Percentiles rank a stretch among this genome's conserved stretches.
Evolutionary conservation across 1,140 invertebrate species (phyloP).

Genomic region (Palaemon carinicauda): DNA sequence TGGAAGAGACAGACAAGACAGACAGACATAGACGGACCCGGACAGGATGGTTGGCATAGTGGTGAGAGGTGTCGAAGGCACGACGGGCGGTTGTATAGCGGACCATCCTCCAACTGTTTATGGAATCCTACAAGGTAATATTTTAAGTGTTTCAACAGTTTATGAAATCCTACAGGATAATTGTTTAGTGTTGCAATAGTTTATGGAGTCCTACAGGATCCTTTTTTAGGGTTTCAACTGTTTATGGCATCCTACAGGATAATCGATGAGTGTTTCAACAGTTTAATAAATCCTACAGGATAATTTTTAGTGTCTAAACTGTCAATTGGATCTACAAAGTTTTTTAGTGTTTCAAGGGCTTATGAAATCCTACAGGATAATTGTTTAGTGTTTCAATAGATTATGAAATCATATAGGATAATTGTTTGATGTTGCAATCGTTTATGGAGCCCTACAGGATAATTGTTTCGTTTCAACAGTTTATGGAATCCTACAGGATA

Average conservation of each 20-base stretch:
- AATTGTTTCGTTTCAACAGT: too few relatives aligned
- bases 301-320: not conserved
- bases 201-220: too few relatives aligned
- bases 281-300: too few relatives aligned
- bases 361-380: too few relatives aligned
- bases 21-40: not conserved
- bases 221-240: too few relatives aligned
- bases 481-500: too few relatives aligned
- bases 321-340: not conserved
- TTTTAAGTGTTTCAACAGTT: not conserved
- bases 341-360: not conserved
- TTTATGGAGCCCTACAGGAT: not conserved
- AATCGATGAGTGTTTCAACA: too few relatives aligned
- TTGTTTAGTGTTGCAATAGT: too few relatives aligned
- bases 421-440: not conserved
- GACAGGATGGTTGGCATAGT: not conserved
- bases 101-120: conserved; percentile 11
- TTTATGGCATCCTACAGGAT: too few relatives aligned
- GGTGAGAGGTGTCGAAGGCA: not conserved
- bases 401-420: not conserved
- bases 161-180: too few relatives aligned
- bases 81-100: not conserved
- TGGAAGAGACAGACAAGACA: not conserved
- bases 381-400: not conserved
- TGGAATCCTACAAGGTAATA: conserved; percentile 9